Evolutionary conservation across 2,797 vertebrate genomes (phyloP).

Genomic region (Rhynchonycteris naso): DNA sequence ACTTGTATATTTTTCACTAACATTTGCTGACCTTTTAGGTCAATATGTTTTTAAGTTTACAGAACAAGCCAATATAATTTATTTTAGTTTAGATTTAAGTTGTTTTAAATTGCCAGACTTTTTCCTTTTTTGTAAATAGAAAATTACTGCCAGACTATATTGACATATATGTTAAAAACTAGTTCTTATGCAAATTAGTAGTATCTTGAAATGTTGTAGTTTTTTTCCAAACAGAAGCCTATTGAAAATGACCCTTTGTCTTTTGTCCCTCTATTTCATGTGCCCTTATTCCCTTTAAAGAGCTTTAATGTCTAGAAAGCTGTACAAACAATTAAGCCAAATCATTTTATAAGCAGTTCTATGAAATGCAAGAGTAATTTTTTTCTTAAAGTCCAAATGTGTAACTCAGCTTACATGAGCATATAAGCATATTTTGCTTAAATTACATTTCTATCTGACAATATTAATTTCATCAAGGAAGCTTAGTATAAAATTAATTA

Average conservation of each 20-base stretch:
- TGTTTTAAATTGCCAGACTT: constrained; percentile 80
- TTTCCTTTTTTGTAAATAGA: constrained; percentile 72
- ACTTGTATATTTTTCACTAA: constrained; percentile 83
- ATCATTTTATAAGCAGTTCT: constrained; percentile 75
- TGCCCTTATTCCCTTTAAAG: constrained; percentile 73
- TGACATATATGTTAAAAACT: constrained; percentile 76
- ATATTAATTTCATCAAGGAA: constrained; percentile 87
- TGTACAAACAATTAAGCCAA: constrained; percentile 85
- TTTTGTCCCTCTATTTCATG: constrained; percentile 46
- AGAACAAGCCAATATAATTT: constrained; percentile 86
- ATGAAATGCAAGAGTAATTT: constrained; percentile 83
- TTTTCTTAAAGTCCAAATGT: constrained; percentile 83
- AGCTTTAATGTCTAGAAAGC: constrained; percentile 78
- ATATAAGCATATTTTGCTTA: constrained; percentile 84
- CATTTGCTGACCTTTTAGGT: constrained; percentile 85
- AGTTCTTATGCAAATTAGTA: constrained; percentile 66
- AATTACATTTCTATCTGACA: constrained; percentile 84
- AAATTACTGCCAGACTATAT: constrained; percentile 72
- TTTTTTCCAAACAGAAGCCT: constrained; percentile 64
- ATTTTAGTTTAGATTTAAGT: constrained; percentile 85
- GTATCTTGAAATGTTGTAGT: not conserved
- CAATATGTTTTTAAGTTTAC: constrained; percentile 86
- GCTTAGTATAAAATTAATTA: constrained; percentile 86
- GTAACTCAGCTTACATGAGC: constrained; percentile 82
- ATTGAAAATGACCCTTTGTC: constrained; percentile 80